Base-by-base conservation (phyloP, 2,888 invertebrate species). In the Caenorhabditis doughertyi region DNA sequence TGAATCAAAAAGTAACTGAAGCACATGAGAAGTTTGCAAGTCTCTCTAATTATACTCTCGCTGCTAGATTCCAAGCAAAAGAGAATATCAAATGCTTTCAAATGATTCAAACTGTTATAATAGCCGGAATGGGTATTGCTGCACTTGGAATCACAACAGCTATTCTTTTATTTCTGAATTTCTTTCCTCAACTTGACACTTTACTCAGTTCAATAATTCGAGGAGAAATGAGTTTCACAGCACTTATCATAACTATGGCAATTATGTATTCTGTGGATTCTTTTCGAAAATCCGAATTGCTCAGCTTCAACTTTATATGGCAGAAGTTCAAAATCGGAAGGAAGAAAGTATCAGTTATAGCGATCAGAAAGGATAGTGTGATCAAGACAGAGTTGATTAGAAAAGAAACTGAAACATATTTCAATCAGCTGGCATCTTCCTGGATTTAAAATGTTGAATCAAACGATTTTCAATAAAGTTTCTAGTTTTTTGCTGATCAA, bases 51-150 rank as follows among this genome's bases (percentile, higher is more conserved):
- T 79, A 79, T 62, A 62, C 64, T 0, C 25, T 79, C 23, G 79
- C 79, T n/a, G 71, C 71, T 4, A 44, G 79, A 44, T 79, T 64
- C 23, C 79, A 79, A 35, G 79, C 79, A 11, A 68, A 71, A 39
- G 79, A 79, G 18, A 79, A 79, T 27, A 49, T 62, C 21, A 53
- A 62, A 16, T 79, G 70, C 27, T 68, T 68, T 35, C 18, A 60
- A 16, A 79, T 64, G 70, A 56, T 71, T n/a, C 9, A 8, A 13
- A 68, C 21, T 18, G 21, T 58, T 35, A 11, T 73, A 3, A 35
- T 49, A 13, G 53, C 62, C 8, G 58, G 25, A n/a, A 21, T 62
- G 35, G 2, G 16, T 13, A 51, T 64, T 49, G 39, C 64, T 18
- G 18, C 13, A 3, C 53, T 47, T n/a, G 62, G 65, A 27, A 51